These are phyloP conservation scores for Ceratotherium simum DNA, from an alignment of 2,113 vertebrate species.

Conservation along the genomic window DNA sequence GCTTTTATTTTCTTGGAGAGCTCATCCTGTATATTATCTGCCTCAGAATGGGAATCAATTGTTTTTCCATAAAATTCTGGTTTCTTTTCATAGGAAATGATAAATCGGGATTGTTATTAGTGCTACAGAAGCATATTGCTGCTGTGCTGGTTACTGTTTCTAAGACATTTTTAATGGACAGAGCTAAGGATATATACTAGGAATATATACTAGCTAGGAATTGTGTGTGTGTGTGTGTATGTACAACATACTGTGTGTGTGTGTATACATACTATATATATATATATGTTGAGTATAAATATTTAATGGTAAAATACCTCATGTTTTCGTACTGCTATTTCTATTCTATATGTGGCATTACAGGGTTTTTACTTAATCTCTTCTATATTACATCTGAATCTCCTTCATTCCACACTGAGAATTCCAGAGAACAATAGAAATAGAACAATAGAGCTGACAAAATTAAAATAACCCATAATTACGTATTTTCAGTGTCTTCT, in stretches of 20 bases:
- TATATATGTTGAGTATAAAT: background rate
- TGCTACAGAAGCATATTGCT: background rate
- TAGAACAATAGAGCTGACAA: background rate
- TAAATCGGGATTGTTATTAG: background rate
- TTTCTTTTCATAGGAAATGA: background rate
- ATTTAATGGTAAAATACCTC: background rate
- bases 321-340: background rate
- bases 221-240: background rate
- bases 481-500: background rate
- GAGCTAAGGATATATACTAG: background rate
- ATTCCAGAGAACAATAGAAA: background rate
- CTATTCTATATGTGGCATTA: background rate
- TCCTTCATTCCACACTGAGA: background rate
- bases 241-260: background rate
- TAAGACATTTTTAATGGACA: background rate
- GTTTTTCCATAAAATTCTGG: background rate
- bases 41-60: background rate
- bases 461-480: background rate
- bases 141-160: background rate
- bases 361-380: background rate
- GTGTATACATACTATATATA: too few relatives aligned
- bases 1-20: background rate
- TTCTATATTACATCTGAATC: background rate
- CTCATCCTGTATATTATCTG: background rate
- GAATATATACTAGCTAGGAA: background rate